phyloP scores from a whole-genome alignment of 2,113 vertebrate genomes.

The Thalassoma bifasciatum region DNA sequence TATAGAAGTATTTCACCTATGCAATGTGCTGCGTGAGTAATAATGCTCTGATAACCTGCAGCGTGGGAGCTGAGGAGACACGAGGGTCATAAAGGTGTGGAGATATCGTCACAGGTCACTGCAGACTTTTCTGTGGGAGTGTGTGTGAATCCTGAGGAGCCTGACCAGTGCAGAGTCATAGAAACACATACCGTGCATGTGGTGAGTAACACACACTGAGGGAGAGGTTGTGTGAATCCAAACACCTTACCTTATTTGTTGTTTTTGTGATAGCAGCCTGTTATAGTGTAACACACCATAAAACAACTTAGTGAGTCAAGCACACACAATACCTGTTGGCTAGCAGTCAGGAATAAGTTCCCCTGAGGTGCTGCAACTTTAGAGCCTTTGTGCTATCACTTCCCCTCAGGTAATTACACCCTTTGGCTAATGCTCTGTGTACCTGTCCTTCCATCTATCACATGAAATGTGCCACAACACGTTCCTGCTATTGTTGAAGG shows the following conservation, averaged over 20 bases:
- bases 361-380: background rate
- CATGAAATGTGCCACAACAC: background rate
- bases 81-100: slow-evolving; percentile 15
- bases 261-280: background rate
- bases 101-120: slow-evolving; percentile 56
- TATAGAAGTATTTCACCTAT: background rate
- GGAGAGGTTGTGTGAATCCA: background rate
- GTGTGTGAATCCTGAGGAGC: slow-evolving; percentile 36
- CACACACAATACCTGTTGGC: background rate
- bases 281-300: background rate
- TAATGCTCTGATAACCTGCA: slow-evolving; percentile 26
- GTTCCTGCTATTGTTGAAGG: background rate
- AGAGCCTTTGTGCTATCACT: background rate
- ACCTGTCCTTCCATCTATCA: background rate
- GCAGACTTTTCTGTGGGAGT: slow-evolving; percentile 62
- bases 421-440: background rate
- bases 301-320: background rate
- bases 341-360: background rate
- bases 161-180: slow-evolving; percentile 15
- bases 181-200: slow-evolving; percentile 45
- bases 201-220: slow-evolving; percentile 56
- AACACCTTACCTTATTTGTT: background rate
- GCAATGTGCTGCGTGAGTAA: background rate
- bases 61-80: slow-evolving; percentile 54
- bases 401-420: background rate